A percentile compares a stretch with the other conserved stretches of the same genome.
Evolutionary conservation across 2,888 invertebrate species (phyloP).

Genomic region (Clusia tigrina): DNA sequence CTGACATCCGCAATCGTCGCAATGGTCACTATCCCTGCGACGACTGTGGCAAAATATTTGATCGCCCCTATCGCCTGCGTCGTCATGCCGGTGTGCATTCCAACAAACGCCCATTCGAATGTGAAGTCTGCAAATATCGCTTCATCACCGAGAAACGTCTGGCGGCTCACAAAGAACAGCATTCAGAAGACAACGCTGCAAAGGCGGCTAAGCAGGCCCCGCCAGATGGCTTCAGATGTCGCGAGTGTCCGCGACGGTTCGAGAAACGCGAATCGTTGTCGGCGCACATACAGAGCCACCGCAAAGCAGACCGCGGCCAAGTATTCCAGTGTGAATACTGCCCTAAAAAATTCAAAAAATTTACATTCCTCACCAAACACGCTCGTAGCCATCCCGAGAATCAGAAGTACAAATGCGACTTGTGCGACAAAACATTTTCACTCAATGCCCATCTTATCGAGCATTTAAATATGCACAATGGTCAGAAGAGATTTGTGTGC

Average conservation of each 20-base stretch:
- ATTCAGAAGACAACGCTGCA: constrained; percentile 36
- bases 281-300: constrained; percentile 60
- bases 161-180: constrained; percentile 47
- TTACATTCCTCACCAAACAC: constrained; percentile 66
- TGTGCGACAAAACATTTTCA: constrained; percentile 69
- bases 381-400: constrained; percentile 67
- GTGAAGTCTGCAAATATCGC: constrained; percentile 41
- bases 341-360: constrained; percentile 63
- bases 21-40: constrained; percentile 53
- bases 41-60: constrained; percentile 66
- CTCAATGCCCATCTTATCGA: constrained; percentile 67
- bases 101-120: constrained; percentile 48
- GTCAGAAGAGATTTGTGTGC: constrained; percentile 68
- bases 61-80: constrained; percentile 64
- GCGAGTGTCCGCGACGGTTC: constrained; percentile 67
- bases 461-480: constrained; percentile 66
- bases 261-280: constrained; percentile 66
- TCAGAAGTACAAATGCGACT: constrained; percentile 67
- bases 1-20: constrained; percentile 33
- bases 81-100: constrained; percentile 47
- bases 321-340: constrained; percentile 65
- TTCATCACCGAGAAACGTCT: constrained; percentile 49
- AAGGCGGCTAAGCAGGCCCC: constrained; percentile 13
- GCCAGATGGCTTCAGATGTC: constrained; percentile 62
- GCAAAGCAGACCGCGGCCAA: constrained; percentile 43